Evolutionary conservation across 1,140 invertebrate genomes (phyloP).

Genomic region (Atta cephalotes): DNA sequence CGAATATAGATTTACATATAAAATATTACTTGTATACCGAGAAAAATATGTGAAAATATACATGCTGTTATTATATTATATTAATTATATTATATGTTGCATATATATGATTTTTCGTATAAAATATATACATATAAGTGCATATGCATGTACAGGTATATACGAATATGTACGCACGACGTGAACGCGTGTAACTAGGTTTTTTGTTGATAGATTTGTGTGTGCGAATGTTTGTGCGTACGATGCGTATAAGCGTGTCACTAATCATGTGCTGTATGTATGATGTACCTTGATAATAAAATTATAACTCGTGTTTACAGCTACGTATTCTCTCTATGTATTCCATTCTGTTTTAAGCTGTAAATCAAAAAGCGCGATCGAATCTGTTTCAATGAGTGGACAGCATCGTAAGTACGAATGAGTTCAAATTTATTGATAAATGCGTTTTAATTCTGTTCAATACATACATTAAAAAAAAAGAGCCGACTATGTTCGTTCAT

Average conservation of each 20-base stretch:
- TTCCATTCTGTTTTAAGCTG: not conserved
- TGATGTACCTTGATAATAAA: constrained; percentile 77
- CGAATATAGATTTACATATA: constrained; percentile 5
- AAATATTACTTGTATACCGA: constrained; percentile 46
- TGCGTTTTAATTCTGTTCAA: not conserved
- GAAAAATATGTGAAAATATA: constrained; percentile 28
- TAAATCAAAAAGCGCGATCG: not conserved
- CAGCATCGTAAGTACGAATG: not conserved
- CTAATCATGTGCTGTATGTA: constrained; percentile 79
- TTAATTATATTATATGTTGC: constrained; percentile 43
- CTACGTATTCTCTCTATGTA: not conserved
- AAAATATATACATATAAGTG: constrained; percentile 41
- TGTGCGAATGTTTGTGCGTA: constrained; percentile 18
- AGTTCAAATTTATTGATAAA: not conserved
- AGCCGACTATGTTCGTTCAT: not conserved
- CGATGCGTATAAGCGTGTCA: constrained; percentile 53
- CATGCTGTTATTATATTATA: constrained; percentile 11
- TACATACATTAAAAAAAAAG: not conserved
- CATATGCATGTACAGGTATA: constrained; percentile 36
- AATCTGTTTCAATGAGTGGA: not conserved
- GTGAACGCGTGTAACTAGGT: not conserved
- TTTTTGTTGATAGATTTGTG: not conserved
- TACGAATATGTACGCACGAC: constrained; percentile 13
- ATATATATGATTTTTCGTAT: constrained; percentile 29
- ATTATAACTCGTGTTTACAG: constrained; percentile 79